A percentile compares a stretch with the other conserved stretches of the same genome.
phyloP scores from a whole-genome alignment of 2,113 vertebrate species.

The Cyphomyrus discorhynchus region DNA sequence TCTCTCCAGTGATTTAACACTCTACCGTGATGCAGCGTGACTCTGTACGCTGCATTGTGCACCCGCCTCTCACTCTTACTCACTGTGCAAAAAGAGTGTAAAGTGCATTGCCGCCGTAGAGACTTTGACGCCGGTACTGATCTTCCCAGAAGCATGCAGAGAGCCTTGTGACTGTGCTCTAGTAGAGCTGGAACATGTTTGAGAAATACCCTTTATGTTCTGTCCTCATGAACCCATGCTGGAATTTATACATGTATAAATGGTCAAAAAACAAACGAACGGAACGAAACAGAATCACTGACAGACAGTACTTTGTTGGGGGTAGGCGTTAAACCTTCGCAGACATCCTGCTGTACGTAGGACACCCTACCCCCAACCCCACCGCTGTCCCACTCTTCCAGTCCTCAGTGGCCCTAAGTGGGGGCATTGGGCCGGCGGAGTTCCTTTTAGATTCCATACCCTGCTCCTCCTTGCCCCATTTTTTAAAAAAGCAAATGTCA shows the following conservation, averaged over 20 bases:
- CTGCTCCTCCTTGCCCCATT: conserved; percentile 33
- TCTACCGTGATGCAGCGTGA: not conserved
- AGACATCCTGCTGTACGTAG: not conserved
- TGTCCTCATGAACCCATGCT: conserved; percentile 34
- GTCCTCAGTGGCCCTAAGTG: not conserved
- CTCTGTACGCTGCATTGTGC: conserved; percentile 48
- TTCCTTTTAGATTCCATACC: conserved; percentile 16
- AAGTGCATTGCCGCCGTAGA: conserved; percentile 61
- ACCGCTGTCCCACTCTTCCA: not conserved
- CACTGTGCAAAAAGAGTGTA: conserved; percentile 50
- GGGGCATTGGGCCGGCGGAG: not conserved
- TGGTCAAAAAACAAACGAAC: conserved; percentile 37
- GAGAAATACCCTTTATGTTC: not conserved
- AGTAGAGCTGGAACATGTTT: conserved; percentile 31
- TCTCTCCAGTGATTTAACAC: not conserved
- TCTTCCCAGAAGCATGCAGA: conserved; percentile 53
- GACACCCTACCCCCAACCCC: not conserved
- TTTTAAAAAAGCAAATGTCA: conserved; percentile 30
- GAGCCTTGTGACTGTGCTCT: conserved; percentile 40
- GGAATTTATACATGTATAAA: conserved; percentile 38
- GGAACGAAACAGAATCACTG: conserved; percentile 34
- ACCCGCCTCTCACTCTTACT: conserved; percentile 50
- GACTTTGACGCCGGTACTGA: conserved; percentile 43
- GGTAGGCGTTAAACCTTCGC: conserved; percentile 18
- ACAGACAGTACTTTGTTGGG: conserved; percentile 21